phyloP scores from a whole-genome alignment of 2,113 vertebrate species.

The Bothrops jararaca region DNA sequence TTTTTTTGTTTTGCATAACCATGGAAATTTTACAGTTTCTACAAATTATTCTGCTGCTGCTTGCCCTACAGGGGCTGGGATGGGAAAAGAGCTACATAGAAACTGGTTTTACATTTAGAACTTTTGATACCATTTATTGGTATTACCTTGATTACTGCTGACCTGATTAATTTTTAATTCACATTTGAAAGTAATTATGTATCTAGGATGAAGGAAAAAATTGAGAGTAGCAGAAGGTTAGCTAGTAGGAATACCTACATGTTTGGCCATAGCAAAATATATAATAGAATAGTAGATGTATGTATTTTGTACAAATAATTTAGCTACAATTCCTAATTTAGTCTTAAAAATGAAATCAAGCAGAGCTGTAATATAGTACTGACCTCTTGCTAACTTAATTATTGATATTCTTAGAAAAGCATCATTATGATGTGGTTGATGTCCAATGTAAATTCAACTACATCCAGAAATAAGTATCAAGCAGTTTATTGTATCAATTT shows the following conservation, averaged over 20 bases:
- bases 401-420: background rate
- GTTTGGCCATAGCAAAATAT: background rate
- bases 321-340: background rate
- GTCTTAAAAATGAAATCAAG: background rate
- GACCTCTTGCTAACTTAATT: background rate
- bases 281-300: background rate
- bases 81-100: background rate
- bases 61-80: background rate
- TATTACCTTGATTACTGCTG: background rate
- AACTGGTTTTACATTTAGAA: background rate
- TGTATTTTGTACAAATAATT: background rate
- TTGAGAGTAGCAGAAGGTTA: too few species aligned
- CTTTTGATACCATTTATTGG: background rate
- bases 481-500: background rate
- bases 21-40: background rate
- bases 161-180: background rate
- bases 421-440: background rate
- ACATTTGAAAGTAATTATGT: background rate
- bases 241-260: background rate
- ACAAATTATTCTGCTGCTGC: background rate
- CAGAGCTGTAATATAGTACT: background rate
- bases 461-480: conserved; percentile 4
- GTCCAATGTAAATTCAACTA: conserved; percentile 6
- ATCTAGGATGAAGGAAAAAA: background rate
- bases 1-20: background rate